Base-by-base conservation (phyloP, 2,797 vertebrate genomes). In the Arnoldichthys spilopterus region DNA sequence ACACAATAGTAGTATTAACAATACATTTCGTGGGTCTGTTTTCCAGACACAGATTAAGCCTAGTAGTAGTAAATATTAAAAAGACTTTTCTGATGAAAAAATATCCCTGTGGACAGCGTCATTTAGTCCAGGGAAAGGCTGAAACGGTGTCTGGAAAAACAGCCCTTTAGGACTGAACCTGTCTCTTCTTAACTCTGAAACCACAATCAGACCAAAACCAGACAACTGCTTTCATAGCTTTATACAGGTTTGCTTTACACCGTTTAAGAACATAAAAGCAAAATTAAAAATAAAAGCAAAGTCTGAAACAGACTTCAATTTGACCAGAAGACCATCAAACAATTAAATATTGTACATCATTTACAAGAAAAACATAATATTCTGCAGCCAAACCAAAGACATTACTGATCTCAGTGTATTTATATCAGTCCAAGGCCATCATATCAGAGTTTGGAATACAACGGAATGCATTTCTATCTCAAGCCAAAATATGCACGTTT, bases 1-100 rank as follows among this genome's bases (percentile, higher is more conserved):
- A 92, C 89, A 93, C 91, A 92, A 91, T 91, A 92, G 88, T 87
- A 45, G 22, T 63, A 45, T 66, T 68, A 90, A 92, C 91, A 89
- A 83, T 93, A 94, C 90, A 93, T 85, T 87, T 53, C 2, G 40
- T 26, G 87, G 18, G 37, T 22, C 7, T 6, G 3, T 61, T 69
- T 54, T 75, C 72, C 66, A 76, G 37, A 81, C 74, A 66, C 40
- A 53, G 28, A 72, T 53, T 30, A 67, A 69, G 3, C 56, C 67
- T 53, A 32, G 67, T 40, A 72, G 11, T 30, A 76, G 28, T 76
- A 22, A 32, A 47, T 58, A 74, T 74, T 20, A 74, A 58, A 30
- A 45, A 45, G 63, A 15, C 12, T 47, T 47, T 47, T 13, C 43
- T 13, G 43, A 13, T 13, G 15, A 68, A 68, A n/a, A 43, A 79